Conservation (phyloP, 2,888 invertebrate genomes). For the Axea sp. region DNA sequence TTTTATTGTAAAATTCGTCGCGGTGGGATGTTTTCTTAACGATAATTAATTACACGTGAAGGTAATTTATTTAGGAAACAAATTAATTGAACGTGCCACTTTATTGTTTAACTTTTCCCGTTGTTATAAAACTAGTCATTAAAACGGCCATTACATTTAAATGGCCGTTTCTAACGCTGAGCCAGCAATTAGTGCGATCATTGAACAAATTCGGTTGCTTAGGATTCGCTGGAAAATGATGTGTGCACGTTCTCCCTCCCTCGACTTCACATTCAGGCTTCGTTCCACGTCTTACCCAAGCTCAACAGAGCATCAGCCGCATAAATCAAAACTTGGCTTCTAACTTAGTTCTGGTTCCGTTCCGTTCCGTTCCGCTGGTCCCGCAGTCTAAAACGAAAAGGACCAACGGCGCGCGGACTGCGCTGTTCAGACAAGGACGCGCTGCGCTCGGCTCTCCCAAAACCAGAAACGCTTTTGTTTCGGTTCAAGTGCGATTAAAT, state of each 20-base stretch:
- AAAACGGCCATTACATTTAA: slow-evolving; percentile 7
- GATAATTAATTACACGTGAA: no score
- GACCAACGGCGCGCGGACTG: not conserved
- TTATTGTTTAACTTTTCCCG: no score
- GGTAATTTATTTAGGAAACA: no score
- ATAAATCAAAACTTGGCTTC: slow-evolving; percentile 76
- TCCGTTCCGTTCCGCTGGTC: slow-evolving; percentile 66
- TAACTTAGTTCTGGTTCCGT: slow-evolving; percentile 68
- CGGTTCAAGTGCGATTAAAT: slow-evolving; percentile 59
- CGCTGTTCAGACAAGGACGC: slow-evolving; percentile 11
- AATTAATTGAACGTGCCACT: no score
- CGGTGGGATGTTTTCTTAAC: no score
- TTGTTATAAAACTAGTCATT: no score
- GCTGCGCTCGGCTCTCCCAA: slow-evolving; percentile 7
- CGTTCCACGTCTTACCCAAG: slow-evolving; percentile 67
- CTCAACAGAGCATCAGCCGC: slow-evolving; percentile 72
- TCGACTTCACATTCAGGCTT: slow-evolving; percentile 66
- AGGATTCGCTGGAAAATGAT: slow-evolving; percentile 56
- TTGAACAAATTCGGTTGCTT: slow-evolving; percentile 69
- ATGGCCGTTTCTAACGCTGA: slow-evolving; percentile 4
- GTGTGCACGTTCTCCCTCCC: slow-evolving; percentile 22
- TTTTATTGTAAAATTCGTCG: no score
- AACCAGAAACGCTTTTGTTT: slow-evolving; percentile 60
- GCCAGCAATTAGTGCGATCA: slow-evolving; percentile 70
- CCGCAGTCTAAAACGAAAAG: slow-evolving; percentile 22